Percentiles rank a stretch among this genome's conserved stretches.
Evolutionary conservation across 1,140 invertebrate genomes (phyloP).

Genomic region (Penaeus japonicus): DNA sequence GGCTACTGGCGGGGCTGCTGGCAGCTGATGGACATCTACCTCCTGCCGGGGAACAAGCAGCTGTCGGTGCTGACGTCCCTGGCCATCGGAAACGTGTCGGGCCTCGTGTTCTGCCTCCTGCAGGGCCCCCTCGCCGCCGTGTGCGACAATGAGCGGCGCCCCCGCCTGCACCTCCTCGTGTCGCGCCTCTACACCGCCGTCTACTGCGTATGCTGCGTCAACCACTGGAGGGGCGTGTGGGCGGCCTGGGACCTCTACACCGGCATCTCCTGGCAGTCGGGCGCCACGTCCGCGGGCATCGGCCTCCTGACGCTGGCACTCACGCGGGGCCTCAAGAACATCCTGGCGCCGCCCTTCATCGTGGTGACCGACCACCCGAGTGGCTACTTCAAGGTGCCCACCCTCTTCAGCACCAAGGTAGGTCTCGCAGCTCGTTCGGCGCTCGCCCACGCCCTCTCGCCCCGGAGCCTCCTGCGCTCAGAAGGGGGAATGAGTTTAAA

Average conservation of each 20-base stretch:
- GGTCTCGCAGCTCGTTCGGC: neutral
- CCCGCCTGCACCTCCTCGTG: conserved; percentile 73
- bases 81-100: conserved; percentile 73
- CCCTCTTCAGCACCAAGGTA: conserved; percentile 72
- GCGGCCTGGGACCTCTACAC: conserved; percentile 76
- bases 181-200: conserved; percentile 79
- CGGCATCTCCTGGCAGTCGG: conserved; percentile 69
- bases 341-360: conserved; percentile 81
- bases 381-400: conserved; percentile 83
- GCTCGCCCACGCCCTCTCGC: neutral
- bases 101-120: conserved; percentile 70
- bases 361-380: conserved; percentile 76
- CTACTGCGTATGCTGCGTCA: conserved; percentile 79
- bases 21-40: conserved; percentile 77
- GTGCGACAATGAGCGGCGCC: conserved; percentile 74
- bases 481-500: neutral
- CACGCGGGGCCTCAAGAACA: conserved; percentile 76
- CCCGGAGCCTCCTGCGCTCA: neutral
- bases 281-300: conserved; percentile 69
- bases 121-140: conserved; percentile 72
- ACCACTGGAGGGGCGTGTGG: conserved; percentile 85
- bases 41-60: conserved; percentile 70
- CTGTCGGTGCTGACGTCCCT: conserved; percentile 74
- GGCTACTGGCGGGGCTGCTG: conserved; percentile 87
- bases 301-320: conserved; percentile 73